Evolutionary conservation across 2,113 vertebrate species (phyloP).

Genomic region (Spea multiplicata): DNA sequence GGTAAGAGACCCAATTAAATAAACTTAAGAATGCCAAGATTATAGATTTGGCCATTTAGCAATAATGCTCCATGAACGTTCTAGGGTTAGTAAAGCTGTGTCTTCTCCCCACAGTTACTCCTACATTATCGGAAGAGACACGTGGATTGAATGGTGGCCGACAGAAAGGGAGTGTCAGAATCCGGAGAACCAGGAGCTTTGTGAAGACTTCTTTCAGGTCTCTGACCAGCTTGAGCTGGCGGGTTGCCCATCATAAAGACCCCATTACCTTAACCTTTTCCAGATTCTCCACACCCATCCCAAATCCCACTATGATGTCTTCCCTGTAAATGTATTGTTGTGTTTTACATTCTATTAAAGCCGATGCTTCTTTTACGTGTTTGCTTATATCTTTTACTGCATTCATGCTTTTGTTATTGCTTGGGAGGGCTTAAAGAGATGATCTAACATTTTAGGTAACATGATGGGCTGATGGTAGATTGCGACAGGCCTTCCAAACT

Average conservation of each 20-base stretch:
- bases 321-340: not conserved
- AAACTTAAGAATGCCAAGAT: not conserved
- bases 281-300: not conserved
- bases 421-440: no score
- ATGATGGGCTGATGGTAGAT: no score
- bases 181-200: not conserved
- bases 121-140: constrained; percentile 64
- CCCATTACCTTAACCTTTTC: not conserved
- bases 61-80: not conserved
- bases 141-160: constrained; percentile 68
- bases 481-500: no score
- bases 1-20: constrained; percentile 7
- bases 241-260: constrained; percentile 53
- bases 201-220: constrained; percentile 51
- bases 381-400: not conserved
- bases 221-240: constrained; percentile 48
- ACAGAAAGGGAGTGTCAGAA: constrained; percentile 50
- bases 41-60: no score
- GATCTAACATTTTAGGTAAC: no score
- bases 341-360: constrained; percentile 22
- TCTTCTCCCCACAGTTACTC: constrained; percentile 49
- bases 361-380: not conserved
- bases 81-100: not conserved
- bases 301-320: no score
- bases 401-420: not conserved